Conservation (phyloP, 2,888 invertebrate species). For the Pseudoips prasinana region DNA sequence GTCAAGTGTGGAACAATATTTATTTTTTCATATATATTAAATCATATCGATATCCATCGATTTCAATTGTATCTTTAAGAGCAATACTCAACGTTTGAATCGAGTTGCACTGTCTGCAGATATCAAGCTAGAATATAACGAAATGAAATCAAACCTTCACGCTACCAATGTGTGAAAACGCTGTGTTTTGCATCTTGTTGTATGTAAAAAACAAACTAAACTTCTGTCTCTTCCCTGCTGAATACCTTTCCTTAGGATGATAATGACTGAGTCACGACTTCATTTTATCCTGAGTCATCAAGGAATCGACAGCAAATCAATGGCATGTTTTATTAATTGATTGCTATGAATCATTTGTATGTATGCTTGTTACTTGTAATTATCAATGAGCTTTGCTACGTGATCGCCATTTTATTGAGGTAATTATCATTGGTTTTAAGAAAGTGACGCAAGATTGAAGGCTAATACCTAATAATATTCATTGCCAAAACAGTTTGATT, state of each 20-base stretch:
- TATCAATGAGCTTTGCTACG: slow-evolving; percentile 40
- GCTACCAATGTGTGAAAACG: too few relatives aligned
- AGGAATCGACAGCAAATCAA: slow-evolving; percentile 36
- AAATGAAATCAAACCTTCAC: too few relatives aligned
- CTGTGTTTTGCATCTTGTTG: too few relatives aligned
- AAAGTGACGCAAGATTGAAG: slow-evolving; percentile 26
- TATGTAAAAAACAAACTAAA: background rate
- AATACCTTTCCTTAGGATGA: slow-evolving; percentile 28
- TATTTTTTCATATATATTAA: too few relatives aligned
- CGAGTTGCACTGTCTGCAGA: too few relatives aligned
- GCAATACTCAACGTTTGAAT: too few relatives aligned
- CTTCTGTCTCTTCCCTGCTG: slow-evolving; percentile 6
- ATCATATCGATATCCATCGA: too few relatives aligned
- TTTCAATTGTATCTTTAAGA: too few relatives aligned
- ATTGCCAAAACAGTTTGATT: too few relatives aligned
- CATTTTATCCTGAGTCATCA: slow-evolving; percentile 49
- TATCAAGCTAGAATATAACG: too few relatives aligned
- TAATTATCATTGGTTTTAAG: slow-evolving; percentile 24
- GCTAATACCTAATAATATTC: too few relatives aligned
- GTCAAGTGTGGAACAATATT: too few relatives aligned
- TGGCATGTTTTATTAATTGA: slow-evolving; percentile 38
- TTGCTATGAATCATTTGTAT: slow-evolving; percentile 52
- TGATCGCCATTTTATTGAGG: slow-evolving; percentile 41
- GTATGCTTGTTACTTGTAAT: slow-evolving; percentile 38
- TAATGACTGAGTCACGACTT: slow-evolving; percentile 34